phyloP scores from a whole-genome alignment of 1,140 invertebrate genomes.

The Drosophila truncata region DNA sequence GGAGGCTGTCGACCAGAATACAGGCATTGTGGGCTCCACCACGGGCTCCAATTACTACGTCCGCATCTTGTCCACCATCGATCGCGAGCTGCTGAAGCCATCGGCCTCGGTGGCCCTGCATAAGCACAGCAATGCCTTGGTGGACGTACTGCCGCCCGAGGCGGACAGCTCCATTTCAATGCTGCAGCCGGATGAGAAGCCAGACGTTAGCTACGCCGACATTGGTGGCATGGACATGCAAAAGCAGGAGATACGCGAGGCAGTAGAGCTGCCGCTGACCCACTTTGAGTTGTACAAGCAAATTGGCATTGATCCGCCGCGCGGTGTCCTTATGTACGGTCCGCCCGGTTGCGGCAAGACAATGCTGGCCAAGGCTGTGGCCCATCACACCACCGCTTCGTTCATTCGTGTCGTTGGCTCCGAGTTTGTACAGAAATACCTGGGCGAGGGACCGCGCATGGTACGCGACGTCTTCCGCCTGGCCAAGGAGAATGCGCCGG shows the following conservation, averaged over 20 bases:
- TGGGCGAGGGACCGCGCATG: conserved; percentile 99
- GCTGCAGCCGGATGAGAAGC: conserved; percentile 98
- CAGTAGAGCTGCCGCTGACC: conserved; percentile 98
- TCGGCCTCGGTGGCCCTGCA: conserved; percentile 98
- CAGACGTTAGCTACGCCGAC: conserved; percentile 98
- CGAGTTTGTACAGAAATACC: conserved; percentile 99
- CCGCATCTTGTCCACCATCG: conserved; percentile 97
- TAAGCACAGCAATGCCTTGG: conserved; percentile 98
- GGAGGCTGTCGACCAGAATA: conserved; percentile 99
- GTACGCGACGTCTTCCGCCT: conserved; percentile 99
- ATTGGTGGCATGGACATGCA: conserved; percentile 99
- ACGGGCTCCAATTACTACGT: conserved; percentile 99
- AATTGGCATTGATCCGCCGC: conserved; percentile 97
- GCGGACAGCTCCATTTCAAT: conserved; percentile 98
- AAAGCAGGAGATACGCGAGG: conserved; percentile 99
- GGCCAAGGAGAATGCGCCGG: conserved; percentile 99
- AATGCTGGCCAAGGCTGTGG: conserved; percentile 99
- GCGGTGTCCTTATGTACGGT: conserved; percentile 99
- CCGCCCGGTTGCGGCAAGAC: conserved; percentile 98
- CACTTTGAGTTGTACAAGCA: conserved; percentile 99
- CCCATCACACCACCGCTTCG: conserved; percentile 98
- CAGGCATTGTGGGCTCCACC: conserved; percentile 93
- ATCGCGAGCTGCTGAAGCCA: conserved; percentile 97
- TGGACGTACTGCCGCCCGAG: conserved; percentile 98
- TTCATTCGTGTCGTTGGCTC: conserved; percentile 99